Conservation (phyloP, 53 echinoderm and acorn worm genomes). For the Glandiceps talaboti region DNA sequence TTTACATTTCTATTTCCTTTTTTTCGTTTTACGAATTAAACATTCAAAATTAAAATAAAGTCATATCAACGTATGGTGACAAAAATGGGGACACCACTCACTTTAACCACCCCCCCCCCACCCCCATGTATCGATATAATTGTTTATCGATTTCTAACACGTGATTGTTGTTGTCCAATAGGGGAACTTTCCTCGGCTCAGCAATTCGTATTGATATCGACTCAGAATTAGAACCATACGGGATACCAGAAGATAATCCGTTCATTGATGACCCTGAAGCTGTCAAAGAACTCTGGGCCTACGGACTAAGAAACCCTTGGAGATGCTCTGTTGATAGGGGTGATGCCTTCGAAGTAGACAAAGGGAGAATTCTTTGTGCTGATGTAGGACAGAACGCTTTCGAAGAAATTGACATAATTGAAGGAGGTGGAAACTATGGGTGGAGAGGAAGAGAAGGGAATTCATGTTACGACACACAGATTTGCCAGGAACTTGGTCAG, state of each 20-base stretch:
- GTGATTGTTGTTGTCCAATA: too few relatives aligned
- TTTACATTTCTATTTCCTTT: too few relatives aligned
- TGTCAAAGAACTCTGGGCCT: slow-evolving; percentile 61
- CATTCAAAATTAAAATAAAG: too few relatives aligned
- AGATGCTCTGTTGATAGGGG: slow-evolving; percentile 74
- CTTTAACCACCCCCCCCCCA: too few relatives aligned
- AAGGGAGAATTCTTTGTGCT: slow-evolving; percentile 79
- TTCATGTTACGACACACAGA: slow-evolving; percentile 43
- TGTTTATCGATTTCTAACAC: too few relatives aligned
- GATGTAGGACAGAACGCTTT: slow-evolving; percentile 75
- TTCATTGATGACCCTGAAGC: slow-evolving; percentile 30
- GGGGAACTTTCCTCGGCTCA: slow-evolving; percentile 51
- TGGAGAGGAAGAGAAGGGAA: slow-evolving; percentile 87
- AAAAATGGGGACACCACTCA: too few relatives aligned
- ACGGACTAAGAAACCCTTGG: slow-evolving; percentile 90
- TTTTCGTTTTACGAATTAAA: too few relatives aligned
- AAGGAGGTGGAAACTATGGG: slow-evolving; percentile 90
- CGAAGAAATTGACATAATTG: slow-evolving; percentile 90
- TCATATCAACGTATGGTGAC: too few relatives aligned
- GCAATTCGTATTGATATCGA: slow-evolving; percentile 78
- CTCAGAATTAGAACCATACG: slow-evolving; percentile 30
- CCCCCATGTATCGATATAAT: too few relatives aligned
- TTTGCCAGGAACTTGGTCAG: slow-evolving; percentile 42
- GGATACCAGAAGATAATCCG: slow-evolving; percentile 79
- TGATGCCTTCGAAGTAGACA: slow-evolving; percentile 52